Base-by-base conservation (phyloP, 2,113 vertebrate genomes). In the Callaeas wilsoni region DNA sequence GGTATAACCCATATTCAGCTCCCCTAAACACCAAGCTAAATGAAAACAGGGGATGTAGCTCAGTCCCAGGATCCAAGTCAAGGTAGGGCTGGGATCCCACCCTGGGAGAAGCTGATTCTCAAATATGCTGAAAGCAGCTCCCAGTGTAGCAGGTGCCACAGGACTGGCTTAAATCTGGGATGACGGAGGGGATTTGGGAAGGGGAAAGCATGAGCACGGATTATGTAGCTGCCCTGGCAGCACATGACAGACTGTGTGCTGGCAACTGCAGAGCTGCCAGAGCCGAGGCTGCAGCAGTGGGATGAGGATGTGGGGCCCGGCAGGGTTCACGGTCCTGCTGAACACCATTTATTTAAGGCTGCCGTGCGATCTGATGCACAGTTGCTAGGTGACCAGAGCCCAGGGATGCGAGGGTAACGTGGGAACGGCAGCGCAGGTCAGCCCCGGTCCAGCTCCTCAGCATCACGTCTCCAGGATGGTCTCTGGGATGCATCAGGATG, bases 331-430 rank as follows among this genome's bases (percentile, higher is more conserved):
- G 0, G 70, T 64, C 74, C 93, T 93, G 93, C 82, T 12, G 11
- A 85, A 56, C 52, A 79, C 83, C 65, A 41, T 57, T 82, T 50
- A 60, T 83, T 64, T 52, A 23, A 56, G 0, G 11, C 70, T 73
- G 85, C 81, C 0, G 0, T 46, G 78, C 2, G 0, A 91, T 79
- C 53, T 13, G 29, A 83, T 69, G 90, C 92, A 57, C 67, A 49
- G 95, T 95, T 93, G 94, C 95, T 94, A 96, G 94, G 96, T 95
- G 94, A 97, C 95, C 41, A 3, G 65, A 93, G 77, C 77, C 30
- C 74, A 65, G 90, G 78, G 82, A 55, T 87, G 76, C 11, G 21
- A 29, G 32, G 71, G 69, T 60, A 90, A 80, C 3, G 0, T 3
- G 44, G 44, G 79, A 79, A 79, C 0, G 14, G 79, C 91, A 68